Percentiles rank a stretch among this genome's conserved stretches.
phyloP scores from a whole-genome alignment of 2,797 vertebrate genomes.

The Lemur catta region DNA sequence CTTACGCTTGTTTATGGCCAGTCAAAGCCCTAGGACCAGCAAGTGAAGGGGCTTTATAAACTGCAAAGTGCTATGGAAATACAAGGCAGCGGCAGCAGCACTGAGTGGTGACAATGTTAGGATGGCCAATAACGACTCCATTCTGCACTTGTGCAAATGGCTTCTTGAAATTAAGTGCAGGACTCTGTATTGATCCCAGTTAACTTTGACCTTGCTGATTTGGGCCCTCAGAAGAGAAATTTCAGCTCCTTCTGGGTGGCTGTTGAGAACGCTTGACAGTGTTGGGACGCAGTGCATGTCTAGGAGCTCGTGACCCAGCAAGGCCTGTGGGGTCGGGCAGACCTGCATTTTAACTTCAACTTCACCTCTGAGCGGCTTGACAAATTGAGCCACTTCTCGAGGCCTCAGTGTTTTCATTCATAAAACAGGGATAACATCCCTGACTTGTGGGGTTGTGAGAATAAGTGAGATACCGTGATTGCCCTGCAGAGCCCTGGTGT shows the following conservation, averaged over 20 bases:
- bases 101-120: fast-evolving
- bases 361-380: neutral
- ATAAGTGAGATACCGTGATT: neutral
- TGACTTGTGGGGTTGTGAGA: neutral
- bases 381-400: neutral
- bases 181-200: neutral
- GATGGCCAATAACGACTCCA: neutral
- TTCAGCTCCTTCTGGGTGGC: neutral
- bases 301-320: neutral
- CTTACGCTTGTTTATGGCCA: neutral
- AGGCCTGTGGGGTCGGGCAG: neutral
- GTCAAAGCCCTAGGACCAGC: neutral
- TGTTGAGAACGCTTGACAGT: neutral
- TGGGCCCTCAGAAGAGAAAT: neutral
- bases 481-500: neutral
- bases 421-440: neutral
- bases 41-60: neutral
- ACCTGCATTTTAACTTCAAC: neutral
- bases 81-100: fast-evolving
- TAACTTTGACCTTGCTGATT: neutral
- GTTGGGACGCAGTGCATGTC: no score
- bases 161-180: neutral
- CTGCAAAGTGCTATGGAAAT: neutral
- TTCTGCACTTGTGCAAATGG: neutral
- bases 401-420: neutral